Conservation (phyloP, 1,140 invertebrate genomes). For the Diorhabda elongata region DNA sequence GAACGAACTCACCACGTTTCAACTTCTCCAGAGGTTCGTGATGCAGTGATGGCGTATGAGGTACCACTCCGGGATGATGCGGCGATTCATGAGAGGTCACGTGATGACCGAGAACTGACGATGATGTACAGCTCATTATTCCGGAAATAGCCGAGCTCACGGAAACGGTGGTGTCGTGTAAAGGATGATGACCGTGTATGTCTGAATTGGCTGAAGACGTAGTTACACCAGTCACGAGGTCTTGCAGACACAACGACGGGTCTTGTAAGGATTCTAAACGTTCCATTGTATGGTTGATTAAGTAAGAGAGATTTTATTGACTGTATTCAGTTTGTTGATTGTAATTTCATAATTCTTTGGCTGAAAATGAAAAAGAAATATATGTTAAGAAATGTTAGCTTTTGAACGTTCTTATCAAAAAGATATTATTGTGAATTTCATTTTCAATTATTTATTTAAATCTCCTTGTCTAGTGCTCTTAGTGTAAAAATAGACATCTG, state of each 20-base stretch:
- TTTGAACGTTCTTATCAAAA: too few relatives aligned
- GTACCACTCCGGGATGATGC: constrained; percentile 44
- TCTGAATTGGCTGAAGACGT: constrained; percentile 49
- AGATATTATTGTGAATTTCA: too few relatives aligned
- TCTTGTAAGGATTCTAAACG: constrained; percentile 59
- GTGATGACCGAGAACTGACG: constrained; percentile 50
- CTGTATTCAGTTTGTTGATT: not conserved
- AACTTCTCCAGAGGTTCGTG: constrained; percentile 78
- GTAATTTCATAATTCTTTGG: constrained; percentile 14
- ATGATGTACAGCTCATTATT: constrained; percentile 57
- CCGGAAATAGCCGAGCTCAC: constrained; percentile 63
- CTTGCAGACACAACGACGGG: constrained; percentile 67
- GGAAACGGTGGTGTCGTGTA: constrained; percentile 58
- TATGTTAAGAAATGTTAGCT: not conserved
- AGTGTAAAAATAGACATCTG: too few relatives aligned
- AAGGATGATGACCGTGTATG: constrained; percentile 57
- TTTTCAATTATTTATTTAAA: too few relatives aligned
- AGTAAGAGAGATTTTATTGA: constrained; percentile 16
- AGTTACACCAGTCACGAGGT: constrained; percentile 57
- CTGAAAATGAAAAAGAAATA: constrained; percentile 14
- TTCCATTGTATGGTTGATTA: constrained; percentile 44
- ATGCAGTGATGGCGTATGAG: constrained; percentile 56
- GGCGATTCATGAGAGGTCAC: constrained; percentile 46
- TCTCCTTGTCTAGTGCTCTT: too few relatives aligned
- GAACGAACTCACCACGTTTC: constrained; percentile 67